Percentiles rank a stretch among this genome's conserved stretches.
phyloP scores from a whole-genome alignment of 2,797 vertebrate species.

The Hephaestus fuliginosus region DNA sequence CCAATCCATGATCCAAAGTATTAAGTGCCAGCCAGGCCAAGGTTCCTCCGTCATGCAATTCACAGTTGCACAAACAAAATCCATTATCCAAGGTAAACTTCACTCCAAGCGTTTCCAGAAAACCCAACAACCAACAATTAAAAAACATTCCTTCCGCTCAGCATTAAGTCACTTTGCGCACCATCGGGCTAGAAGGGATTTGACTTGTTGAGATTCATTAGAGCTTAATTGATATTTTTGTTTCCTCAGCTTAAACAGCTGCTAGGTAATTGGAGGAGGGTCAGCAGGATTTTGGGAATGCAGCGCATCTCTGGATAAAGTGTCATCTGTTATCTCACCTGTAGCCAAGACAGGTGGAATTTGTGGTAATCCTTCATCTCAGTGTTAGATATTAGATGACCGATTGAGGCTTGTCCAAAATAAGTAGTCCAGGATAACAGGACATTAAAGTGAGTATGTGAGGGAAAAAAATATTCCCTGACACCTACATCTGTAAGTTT shows the following conservation, averaged over 20 bases:
- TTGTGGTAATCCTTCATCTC: conserved; percentile 1
- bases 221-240: conserved; percentile 28
- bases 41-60: conserved; percentile 45
- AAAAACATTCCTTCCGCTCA: conserved; percentile 53
- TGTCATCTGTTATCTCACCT: conserved; percentile 20
- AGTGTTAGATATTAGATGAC: neutral
- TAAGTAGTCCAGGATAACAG: neutral
- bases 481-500: neutral
- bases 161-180: conserved; percentile 33
- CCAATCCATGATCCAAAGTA: conserved; percentile 39
- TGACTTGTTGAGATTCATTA: conserved; percentile 37
- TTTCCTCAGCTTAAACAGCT: conserved; percentile 37
- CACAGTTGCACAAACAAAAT: conserved; percentile 53
- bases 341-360: neutral
- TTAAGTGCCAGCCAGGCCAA: conserved; percentile 37
- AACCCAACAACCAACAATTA: conserved; percentile 50
- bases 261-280: conserved; percentile 13
- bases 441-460: neutral
- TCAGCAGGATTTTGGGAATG: conserved; percentile 17
- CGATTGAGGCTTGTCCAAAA: conserved; percentile 13
- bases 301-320: conserved; percentile 16
- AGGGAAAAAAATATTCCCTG: neutral
- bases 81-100: conserved; percentile 58
- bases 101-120: conserved; percentile 52
- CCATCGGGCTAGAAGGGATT: conserved; percentile 26